Evolutionary conservation across 2,888 invertebrate species (phyloP), one percentile per base, ranked within the genome.

Genomic region (Dicyrtoma fusca): DNA sequence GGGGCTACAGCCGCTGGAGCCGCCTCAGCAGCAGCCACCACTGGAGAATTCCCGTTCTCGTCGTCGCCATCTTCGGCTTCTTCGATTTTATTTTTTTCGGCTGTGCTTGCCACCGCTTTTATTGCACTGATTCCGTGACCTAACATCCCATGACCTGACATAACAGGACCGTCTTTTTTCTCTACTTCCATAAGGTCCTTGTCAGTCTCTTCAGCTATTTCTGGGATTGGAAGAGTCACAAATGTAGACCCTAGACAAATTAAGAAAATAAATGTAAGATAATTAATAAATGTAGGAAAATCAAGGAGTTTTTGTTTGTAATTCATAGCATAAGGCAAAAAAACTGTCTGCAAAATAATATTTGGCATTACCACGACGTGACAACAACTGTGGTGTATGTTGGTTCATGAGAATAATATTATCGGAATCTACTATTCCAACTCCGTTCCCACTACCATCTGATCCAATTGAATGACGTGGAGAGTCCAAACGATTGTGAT

Each of bases 381-480:
- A 71, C 21, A 76, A 69, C 14, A 68, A 26, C 13, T 64, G 45
- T 17, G 69, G 72, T 14, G 69, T 55, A 47, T 34, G 34, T 34
- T 44, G 59, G 6, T 19, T 34, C 6, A 49, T 34, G 1, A 64
- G n/a, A 26, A 45, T 44, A 19, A 63, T 19, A n/a, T 53, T 57
- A 13, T 73, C 73, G 13, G 53, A 14, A 5, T 69, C 64, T 10
- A 34, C n/a, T 5, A 53, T 17, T 26, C 45, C 53, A 10, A 45
- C 57, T 49, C 47, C 47, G 45, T 19, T 19, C 13, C 66, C 61
- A 42, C 45, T 63, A 5, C 62, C 63, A n/a, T 77, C 78, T 0
- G 79, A 77, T 0, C 77, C 78, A 14, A 80, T 77, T n/a, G 79
- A 79, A 76, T 78, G 78, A 68, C 80, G 66, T 23, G 80, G 80